Evolutionary conservation across 2,797 vertebrate species (phyloP).

Genomic region (Sarcophilus harrisii): DNA sequence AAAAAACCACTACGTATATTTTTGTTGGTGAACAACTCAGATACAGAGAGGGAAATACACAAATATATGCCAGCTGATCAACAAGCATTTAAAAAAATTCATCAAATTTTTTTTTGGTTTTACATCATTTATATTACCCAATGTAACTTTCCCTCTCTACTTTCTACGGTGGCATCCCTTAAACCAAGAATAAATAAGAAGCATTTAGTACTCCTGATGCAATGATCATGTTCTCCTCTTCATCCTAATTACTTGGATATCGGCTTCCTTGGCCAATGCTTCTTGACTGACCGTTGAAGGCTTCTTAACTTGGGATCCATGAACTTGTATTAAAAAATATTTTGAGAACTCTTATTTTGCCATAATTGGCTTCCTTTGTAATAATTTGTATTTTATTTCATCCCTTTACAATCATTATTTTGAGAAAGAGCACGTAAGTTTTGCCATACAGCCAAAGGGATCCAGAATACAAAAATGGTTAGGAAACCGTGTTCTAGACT

Average conservation of each 20-base stretch:
- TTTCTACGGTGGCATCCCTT: not conserved
- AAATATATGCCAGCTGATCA: not conserved
- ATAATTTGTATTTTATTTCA: not conserved
- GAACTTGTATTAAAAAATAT: not conserved
- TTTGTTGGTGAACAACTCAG: not conserved
- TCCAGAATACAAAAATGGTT: not conserved
- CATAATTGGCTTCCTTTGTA: not conserved
- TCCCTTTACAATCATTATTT: not conserved
- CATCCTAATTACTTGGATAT: not conserved
- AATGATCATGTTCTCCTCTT: not conserved
- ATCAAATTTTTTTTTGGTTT: not conserved
- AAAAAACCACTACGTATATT: not conserved
- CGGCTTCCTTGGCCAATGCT: not conserved
- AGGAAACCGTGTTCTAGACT: not conserved
- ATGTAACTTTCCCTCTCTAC: not conserved
- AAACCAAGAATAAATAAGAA: not conserved
- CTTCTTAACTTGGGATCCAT: not conserved
- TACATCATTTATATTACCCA: not conserved
- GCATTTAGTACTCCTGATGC: not conserved
- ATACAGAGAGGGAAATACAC: not conserved
- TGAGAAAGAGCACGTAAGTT: not conserved
- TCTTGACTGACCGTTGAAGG: not conserved
- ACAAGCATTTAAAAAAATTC: not conserved
- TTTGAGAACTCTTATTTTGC: not conserved
- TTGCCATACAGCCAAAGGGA: not conserved